These are phyloP conservation scores for Lepidotrigona ventralis DNA, from an alignment of 1,140 invertebrate species.

Conservation along the genomic window DNA sequence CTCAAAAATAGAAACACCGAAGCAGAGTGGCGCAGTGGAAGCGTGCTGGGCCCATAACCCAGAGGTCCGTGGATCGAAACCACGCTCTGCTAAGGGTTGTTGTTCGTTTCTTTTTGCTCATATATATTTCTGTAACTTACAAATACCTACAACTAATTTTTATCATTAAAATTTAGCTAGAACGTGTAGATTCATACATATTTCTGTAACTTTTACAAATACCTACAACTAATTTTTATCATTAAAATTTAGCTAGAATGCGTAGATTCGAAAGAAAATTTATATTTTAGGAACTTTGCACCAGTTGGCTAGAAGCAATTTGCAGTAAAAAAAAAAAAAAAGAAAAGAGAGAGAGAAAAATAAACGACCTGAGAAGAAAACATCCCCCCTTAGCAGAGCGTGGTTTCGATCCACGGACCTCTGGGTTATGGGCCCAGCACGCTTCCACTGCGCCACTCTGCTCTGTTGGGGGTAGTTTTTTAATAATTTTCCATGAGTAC, in stretches of 20 bases:
- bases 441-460: conserved; percentile 99
- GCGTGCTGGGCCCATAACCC: conserved; percentile 99
- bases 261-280: background rate
- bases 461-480: conserved; percentile 67
- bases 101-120: background rate
- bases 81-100: conserved; percentile 88
- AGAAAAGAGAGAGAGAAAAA: background rate
- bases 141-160: background rate
- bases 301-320: no score
- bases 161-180: background rate
- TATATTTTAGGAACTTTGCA: background rate
- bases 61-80: conserved; percentile 98
- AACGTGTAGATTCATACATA: no score
- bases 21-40: conserved; percentile 99
- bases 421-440: conserved; percentile 99
- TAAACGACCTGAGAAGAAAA: fast-evolving
- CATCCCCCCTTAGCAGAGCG: conserved; percentile 85
- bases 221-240: background rate
- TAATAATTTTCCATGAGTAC: conserved; percentile 3
- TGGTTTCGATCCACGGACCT: conserved; percentile 98
- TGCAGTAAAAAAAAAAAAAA: background rate
- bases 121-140: background rate
- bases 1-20: fast-evolving
- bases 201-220: background rate
- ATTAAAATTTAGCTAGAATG: background rate